phyloP scores from a whole-genome alignment of 1,140 invertebrate species.

The Aphelenchoides besseyi region DNA sequence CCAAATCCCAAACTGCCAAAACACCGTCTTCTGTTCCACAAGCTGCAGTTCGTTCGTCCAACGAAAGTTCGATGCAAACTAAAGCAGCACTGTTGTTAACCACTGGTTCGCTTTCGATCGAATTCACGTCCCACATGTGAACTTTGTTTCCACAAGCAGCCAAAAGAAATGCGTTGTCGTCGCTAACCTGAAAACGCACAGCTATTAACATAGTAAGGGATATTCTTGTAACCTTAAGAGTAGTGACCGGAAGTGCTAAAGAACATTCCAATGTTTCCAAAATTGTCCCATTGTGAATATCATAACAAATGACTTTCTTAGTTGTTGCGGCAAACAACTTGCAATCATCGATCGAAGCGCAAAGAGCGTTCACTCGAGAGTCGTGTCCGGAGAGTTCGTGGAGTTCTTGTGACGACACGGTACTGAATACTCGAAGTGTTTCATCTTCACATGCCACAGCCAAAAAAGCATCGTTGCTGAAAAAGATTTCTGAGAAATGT shows the following conservation, averaged over 20 bases:
- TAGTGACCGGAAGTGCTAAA: constrained; percentile 24
- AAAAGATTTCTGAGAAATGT: constrained; percentile 26
- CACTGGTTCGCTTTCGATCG: constrained; percentile 34
- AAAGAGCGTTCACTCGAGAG: constrained; percentile 45
- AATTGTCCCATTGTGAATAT: constrained; percentile 49
- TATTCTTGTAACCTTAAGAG: constrained; percentile 32
- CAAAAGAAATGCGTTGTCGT: constrained; percentile 49
- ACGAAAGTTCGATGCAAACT: constrained; percentile 11
- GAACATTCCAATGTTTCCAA: constrained; percentile 34
- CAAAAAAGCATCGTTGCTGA: constrained; percentile 60
- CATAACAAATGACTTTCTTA: constrained; percentile 44
- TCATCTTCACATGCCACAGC: constrained; percentile 62
- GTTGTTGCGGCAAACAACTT: constrained; percentile 47
- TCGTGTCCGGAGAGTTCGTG: constrained; percentile 57
- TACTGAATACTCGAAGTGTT: constrained; percentile 55
- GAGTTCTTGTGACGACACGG: constrained; percentile 58
- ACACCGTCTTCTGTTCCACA: constrained; percentile 48
- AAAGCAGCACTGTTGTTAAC: constrained; percentile 1
- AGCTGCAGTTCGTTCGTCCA: constrained; percentile 31
- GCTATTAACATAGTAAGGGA: not conserved
- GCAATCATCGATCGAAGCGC: constrained; percentile 43
- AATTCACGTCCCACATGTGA: constrained; percentile 48
- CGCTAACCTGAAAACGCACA: constrained; percentile 38
- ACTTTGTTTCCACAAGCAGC: constrained; percentile 47
- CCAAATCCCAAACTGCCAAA: constrained; percentile 49